phyloP scores from a whole-genome alignment of 2,797 vertebrate genomes.

The Muraenolepis orangiensis region DNA sequence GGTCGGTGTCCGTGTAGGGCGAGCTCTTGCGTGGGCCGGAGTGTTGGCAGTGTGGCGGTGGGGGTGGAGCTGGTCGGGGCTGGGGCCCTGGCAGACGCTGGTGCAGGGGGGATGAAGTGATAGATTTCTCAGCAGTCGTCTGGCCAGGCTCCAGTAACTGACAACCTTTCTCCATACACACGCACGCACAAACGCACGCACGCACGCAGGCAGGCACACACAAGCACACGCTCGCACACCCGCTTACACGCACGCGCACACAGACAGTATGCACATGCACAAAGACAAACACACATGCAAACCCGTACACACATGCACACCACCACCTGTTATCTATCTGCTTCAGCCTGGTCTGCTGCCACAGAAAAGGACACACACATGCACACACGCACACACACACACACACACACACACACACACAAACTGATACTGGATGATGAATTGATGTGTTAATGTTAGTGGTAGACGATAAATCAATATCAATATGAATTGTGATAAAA shows the following conservation, averaged over 20 bases:
- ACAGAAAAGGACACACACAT: constrained; percentile 57
- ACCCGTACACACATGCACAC: neutral
- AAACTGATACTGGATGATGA: neutral
- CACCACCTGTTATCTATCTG: constrained; percentile 64
- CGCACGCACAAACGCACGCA: neutral
- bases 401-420: neutral
- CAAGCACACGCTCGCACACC: neutral
- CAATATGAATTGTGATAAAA: too few relatives aligned
- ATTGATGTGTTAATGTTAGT: neutral
- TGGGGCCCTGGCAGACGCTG: constrained; percentile 34
- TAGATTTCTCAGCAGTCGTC: constrained; percentile 62
- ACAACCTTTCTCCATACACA: constrained; percentile 21
- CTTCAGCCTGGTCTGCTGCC: constrained; percentile 63
- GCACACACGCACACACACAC: constrained; percentile 29
- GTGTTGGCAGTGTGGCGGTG: constrained; percentile 1
- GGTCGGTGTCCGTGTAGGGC: constrained; percentile 3
- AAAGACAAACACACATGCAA: constrained; percentile 8
- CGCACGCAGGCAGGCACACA: neutral
- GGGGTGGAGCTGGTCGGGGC: constrained; percentile 21
- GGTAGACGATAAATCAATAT: neutral
- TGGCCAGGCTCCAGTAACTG: constrained; percentile 57
- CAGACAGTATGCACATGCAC: constrained; percentile 4
- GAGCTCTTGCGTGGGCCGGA: constrained; percentile 9
- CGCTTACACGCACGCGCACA: neutral
- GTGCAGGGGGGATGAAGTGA: constrained; percentile 57